Base-by-base conservation (phyloP, 2,113 vertebrate species). In the Rafetus swinhoei region DNA sequence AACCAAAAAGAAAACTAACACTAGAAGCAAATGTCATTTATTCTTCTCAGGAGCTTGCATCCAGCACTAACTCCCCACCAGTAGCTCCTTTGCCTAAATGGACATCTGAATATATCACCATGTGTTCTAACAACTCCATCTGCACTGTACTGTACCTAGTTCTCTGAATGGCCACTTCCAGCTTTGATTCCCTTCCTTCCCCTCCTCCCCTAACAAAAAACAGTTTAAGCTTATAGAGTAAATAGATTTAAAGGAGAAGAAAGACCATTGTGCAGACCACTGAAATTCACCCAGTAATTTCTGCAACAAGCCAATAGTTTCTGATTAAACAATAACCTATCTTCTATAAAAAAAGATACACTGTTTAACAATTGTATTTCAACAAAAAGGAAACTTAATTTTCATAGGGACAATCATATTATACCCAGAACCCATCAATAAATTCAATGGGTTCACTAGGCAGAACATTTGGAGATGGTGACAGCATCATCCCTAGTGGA, bases 311-410 rank as follows among this genome's bases (percentile, higher is more conserved):
- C n/a, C 81, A 91, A 15, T 60, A 91, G 88, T 27, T 59, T 72
- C 29, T 45, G 39, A 65, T 86, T 72, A 39, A 97, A 55, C 6
- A 59, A 76, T 81, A 92, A 15, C 15, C 85, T 90, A 45, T 90
- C 5, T 94, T 87, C 79, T 80, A 62, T 81, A 95, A 94, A 45
- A 45, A 45, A 45, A 45, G 45, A 45, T 45, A 45, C 45, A 45
- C n/a, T n/a, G n/a, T n/a, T n/a, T n/a, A n/a, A n/a, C n/a, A n/a
- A n/a, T n/a, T n/a, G 0, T 2, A 89, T 79, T 56, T 92, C 89
- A 93, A 93, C 80, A 94, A 76, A 45, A 76, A 76, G 19, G 21
- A 91, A 95, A 96, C 86, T 95, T 94, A 45, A 72, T 29, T 32
- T 65, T 65, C 91, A 91, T 76, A 84, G 84, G 4, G 14, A 59